Base-by-base conservation (phyloP, 2,797 vertebrate species). In the Aselliscus stoliczkanus region DNA sequence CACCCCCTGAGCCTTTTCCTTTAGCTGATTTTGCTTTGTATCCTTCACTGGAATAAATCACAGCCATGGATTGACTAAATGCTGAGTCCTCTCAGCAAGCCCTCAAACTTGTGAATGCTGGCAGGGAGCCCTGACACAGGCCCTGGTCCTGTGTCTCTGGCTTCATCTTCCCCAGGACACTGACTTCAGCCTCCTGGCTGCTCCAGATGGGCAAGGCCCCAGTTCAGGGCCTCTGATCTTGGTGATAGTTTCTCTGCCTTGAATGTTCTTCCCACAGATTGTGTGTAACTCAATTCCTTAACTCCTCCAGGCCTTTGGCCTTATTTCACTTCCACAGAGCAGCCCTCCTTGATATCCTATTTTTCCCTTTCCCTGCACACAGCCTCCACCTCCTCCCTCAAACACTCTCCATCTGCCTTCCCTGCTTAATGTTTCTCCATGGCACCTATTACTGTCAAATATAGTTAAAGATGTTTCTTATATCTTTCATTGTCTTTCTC, bases 21-120 rank as follows among this genome's bases (percentile, higher is more conserved):
- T 25, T 37, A 39, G 25, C 58, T 54, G 52, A 92, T 47, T 89
- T 73, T 85, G 23, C 31, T 42, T 47, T 70, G 60, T 69, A 64
- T 27, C 15, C 12, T n/a, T 47, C 25, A 14, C 34, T 39, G 3
- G 73, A 37, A 31, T 37, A 29, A 89, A 62, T 85, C 44, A 58
- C 0, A 69, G 13, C n/a, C 42, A 42, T 37, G 23, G 34, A 42
- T 64, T 67, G 21, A 25, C 2, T 7, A 70, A 47, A 54, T 23
- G 23, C 20, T 52, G 11, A 87, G 52, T 50, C 37, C 13, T 37
- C 73, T 11, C 12, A 81, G 21, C 5, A n/a, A 58, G 13, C 25
- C n/a, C 17, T 20, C 1, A 17, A 64, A 64, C 52, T 39, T 25
- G 5, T 42, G 37, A 31, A 15, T 62, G 13, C 15, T 39, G 37